Percentiles rank a stretch among this genome's conserved stretches.
Conservation (phyloP, 1,140 invertebrate species). For the Alviniconcha marisindica region DNA sequence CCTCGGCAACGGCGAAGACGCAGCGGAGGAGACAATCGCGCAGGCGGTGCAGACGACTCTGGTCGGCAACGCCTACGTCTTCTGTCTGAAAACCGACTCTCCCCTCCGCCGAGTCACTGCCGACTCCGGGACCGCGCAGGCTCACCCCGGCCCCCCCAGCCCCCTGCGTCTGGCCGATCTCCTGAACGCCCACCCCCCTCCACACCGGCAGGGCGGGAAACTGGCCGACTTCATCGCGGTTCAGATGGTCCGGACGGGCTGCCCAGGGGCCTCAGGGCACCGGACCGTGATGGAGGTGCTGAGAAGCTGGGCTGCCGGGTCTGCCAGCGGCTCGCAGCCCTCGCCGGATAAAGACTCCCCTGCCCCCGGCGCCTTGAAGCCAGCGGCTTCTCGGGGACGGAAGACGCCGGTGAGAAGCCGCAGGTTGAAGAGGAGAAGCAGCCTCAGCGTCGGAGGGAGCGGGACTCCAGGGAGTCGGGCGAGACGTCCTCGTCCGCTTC, state of each 20-base stretch:
- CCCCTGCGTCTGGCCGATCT: background rate
- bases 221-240: slow-evolving; percentile 24
- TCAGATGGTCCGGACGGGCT: background rate
- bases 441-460: no score
- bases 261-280: background rate
- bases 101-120: background rate
- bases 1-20: background rate
- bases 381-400: no score
- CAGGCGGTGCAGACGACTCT: background rate
- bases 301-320: background rate
- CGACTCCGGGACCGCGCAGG: background rate
- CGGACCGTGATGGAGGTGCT: slow-evolving; percentile 3
- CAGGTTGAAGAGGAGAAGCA: no score
- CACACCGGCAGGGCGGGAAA: slow-evolving; percentile 15
- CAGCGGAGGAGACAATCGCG: background rate
- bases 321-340: background rate
- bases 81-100: background rate
- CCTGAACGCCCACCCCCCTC: background rate
- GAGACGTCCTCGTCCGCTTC: no score
- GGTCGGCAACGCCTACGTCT: background rate
- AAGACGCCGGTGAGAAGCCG: no score
- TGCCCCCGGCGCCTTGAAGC: no score
- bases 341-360: no score
- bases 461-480: no score
- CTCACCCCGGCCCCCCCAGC: background rate